phyloP scores from a whole-genome alignment of 2,797 vertebrate genomes.

The Ataeniobius toweri region DNA sequence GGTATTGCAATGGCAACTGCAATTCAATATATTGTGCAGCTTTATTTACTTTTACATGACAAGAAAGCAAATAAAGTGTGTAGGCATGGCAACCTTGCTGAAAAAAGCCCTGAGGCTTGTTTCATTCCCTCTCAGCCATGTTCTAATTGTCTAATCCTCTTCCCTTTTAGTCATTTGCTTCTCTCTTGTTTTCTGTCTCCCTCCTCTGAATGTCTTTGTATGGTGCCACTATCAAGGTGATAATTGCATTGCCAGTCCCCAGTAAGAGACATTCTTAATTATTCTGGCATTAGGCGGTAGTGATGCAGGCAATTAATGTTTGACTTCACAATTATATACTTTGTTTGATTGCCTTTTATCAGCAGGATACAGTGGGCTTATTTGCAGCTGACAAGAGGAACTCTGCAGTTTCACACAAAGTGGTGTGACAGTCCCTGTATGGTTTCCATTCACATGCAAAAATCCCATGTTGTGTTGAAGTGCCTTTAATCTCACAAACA shows the following conservation, averaged over 20 bases:
- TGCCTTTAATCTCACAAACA: conserved; percentile 63
- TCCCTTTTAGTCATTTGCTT: conserved; percentile 72
- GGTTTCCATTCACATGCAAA: conserved; percentile 69
- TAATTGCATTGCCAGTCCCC: conserved; percentile 77
- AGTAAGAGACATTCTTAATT: conserved; percentile 79
- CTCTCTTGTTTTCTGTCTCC: conserved; percentile 52
- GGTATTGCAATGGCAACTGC: neutral
- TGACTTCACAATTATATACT: conserved; percentile 80
- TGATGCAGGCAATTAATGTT: conserved; percentile 80
- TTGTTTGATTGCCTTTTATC: conserved; percentile 81
- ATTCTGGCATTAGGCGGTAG: conserved; percentile 76
- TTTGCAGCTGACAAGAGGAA: conserved; percentile 69
- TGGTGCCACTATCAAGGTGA: conserved; percentile 74
- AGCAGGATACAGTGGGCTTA: conserved; percentile 68
- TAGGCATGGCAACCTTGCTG: conserved; percentile 71
- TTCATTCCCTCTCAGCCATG: conserved; percentile 66
- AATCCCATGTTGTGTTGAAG: conserved; percentile 56
- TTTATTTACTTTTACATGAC: conserved; percentile 64
- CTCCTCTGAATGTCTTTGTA: conserved; percentile 72
- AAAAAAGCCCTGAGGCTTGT: conserved; percentile 72
- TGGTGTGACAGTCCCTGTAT: conserved; percentile 60
- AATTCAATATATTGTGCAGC: neutral
- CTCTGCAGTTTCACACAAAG: conserved; percentile 63
- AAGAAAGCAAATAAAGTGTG: conserved; percentile 73
- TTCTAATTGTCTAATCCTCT: conserved; percentile 71